These are phyloP conservation scores for Chloroceryle inda DNA, from an alignment of 2,797 vertebrate genomes.

Conservation along the genomic window DNA sequence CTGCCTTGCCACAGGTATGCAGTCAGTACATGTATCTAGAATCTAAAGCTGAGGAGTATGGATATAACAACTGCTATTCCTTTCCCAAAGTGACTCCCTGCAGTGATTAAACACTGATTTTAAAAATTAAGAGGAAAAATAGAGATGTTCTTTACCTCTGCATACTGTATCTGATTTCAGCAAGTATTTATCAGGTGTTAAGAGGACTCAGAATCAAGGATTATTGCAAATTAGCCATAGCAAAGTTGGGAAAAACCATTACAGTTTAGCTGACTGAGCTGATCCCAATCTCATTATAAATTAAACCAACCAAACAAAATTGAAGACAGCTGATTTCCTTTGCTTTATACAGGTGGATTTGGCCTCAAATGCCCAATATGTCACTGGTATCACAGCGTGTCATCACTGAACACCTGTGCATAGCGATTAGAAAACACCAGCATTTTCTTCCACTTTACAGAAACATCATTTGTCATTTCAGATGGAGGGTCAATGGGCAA, in stretches of 20 bases:
- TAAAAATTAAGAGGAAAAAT: not conserved
- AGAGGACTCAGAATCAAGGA: not conserved
- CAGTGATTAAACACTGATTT: not conserved
- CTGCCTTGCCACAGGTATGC: not conserved
- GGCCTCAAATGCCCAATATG: not conserved
- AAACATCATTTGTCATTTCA: not conserved
- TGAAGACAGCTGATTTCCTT: not conserved
- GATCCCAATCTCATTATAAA: not conserved
- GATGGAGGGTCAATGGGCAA: not conserved
- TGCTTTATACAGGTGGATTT: not conserved
- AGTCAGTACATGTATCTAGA: not conserved
- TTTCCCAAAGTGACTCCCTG: not conserved
- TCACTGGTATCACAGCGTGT: not conserved
- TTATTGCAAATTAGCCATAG: not conserved
- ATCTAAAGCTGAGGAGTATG: not conserved
- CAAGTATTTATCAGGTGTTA: not conserved
- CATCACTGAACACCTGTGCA: not conserved
- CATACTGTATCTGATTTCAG: not conserved
- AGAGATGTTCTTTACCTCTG: not conserved
- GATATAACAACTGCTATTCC: not conserved
- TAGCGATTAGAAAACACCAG: fast-evolving
- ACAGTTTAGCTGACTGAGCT: not conserved
- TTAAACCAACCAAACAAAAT: not conserved
- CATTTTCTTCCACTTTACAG: not conserved
- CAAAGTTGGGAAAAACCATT: not conserved